A percentile compares a stretch with the other conserved stretches of the same genome.
Evolutionary conservation across 2,888 invertebrate species (phyloP).

Genomic region (Drosophila vallismaia): DNA sequence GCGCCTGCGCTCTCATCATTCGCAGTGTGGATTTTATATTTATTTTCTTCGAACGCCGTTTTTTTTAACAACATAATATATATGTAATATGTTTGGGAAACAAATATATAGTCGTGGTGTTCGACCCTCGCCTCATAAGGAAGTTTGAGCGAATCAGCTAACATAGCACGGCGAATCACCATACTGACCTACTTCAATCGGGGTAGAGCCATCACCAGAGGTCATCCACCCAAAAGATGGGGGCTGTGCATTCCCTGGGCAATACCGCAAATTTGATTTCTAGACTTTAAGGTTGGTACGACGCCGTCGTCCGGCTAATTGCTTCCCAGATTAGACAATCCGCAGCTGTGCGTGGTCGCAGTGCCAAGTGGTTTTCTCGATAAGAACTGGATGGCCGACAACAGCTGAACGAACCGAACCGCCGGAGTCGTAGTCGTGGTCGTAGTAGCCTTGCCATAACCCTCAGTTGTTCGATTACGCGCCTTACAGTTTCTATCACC

Average conservation of each 20-base stretch:
- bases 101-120: conserved; percentile 37
- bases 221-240: conserved; percentile 29
- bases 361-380: conserved; percentile 21
- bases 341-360: conserved; percentile 42
- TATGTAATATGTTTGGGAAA: conserved; percentile 1
- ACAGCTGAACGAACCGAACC: conserved; percentile 18
- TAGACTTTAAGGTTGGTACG: no score
- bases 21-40: conserved; percentile 15
- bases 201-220: conserved; percentile 58
- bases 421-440: background rate
- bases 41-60: conserved; percentile 21
- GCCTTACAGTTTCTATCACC: conserved; percentile 30
- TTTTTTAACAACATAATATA: conserved; percentile 18
- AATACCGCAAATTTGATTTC: conserved; percentile 2
- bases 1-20: conserved; percentile 61
- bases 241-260: background rate
- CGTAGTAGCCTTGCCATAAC: conserved; percentile 6
- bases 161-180: background rate
- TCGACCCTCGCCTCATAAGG: background rate
- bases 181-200: conserved; percentile 57
- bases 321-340: conserved; percentile 38
- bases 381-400: conserved; percentile 35
- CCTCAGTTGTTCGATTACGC: conserved; percentile 21
- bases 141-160: background rate
- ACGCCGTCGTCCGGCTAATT: background rate